These are phyloP conservation scores for Dasypolia templi DNA, from an alignment of 2,888 invertebrate species.

Conservation along the genomic window DNA sequence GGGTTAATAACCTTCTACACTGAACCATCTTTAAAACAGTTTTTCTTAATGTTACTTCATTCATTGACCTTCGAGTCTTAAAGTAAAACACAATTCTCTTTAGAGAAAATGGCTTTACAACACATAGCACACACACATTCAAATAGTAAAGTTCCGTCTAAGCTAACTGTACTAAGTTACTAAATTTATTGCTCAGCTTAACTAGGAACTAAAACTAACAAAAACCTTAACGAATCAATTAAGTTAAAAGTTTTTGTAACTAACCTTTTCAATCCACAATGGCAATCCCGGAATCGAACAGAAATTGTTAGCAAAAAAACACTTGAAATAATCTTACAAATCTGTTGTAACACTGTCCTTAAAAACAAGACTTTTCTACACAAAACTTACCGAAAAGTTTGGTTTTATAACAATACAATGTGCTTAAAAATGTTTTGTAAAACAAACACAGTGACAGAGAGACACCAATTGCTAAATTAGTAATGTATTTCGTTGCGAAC, in stretches of 20 bases:
- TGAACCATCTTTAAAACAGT: slow-evolving; percentile 12
- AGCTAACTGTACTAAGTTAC: slow-evolving; percentile 65
- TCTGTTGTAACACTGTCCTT: slow-evolving; percentile 84
- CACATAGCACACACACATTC: slow-evolving; percentile 41
- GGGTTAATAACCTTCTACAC: slow-evolving; percentile 44
- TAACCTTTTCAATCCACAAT: slow-evolving; percentile 73
- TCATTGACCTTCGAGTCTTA: slow-evolving; percentile 44
- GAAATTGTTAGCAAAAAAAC: slow-evolving; percentile 76
- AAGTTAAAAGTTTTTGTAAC: slow-evolving; percentile 53
- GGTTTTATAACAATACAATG: slow-evolving; percentile 25
- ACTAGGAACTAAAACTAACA: slow-evolving; percentile 38
- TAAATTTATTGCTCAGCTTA: slow-evolving; percentile 54
- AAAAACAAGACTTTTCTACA: slow-evolving; percentile 75
- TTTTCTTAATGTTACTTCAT: slow-evolving; percentile 26
- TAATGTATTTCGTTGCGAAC: slow-evolving; percentile 56
- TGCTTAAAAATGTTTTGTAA: slow-evolving; percentile 54
- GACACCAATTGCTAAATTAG: slow-evolving; percentile 78
- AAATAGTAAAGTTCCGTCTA: slow-evolving; percentile 57
- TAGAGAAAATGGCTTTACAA: slow-evolving; percentile 49
- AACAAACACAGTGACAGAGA: slow-evolving; percentile 72
- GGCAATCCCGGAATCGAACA: slow-evolving; percentile 83
- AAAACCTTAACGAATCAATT: slow-evolving; percentile 46
- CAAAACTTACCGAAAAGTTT: slow-evolving; percentile 68
- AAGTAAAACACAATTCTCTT: slow-evolving; percentile 55
- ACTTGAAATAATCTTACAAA: slow-evolving; percentile 70